A percentile compares a stretch with the other conserved stretches of the same genome.
phyloP scores from a whole-genome alignment of 1,140 invertebrate species.

The Phocides pigmalion region DNA sequence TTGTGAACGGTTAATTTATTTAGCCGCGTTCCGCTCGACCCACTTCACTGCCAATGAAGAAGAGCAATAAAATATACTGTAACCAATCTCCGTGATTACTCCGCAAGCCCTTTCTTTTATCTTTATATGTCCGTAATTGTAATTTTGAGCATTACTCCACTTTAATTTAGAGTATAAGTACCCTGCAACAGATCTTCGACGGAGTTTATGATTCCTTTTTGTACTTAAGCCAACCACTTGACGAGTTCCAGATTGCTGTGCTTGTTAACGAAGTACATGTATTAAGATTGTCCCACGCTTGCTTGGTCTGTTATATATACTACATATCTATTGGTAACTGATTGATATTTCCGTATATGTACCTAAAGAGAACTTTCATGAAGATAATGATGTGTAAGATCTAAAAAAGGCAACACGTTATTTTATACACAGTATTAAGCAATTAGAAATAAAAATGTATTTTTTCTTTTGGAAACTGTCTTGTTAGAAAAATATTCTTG shows the following conservation, averaged over 20 bases:
- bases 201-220: constrained; percentile 5
- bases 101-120: constrained; percentile 37
- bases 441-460: too few relatives aligned
- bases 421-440: too few relatives aligned
- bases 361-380: too few relatives aligned
- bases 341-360: too few relatives aligned
- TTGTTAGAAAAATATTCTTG: too few relatives aligned
- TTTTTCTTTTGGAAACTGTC: too few relatives aligned
- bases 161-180: constrained; percentile 13
- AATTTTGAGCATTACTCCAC: constrained; percentile 15
- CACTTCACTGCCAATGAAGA: constrained; percentile 71
- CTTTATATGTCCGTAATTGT: constrained; percentile 37
- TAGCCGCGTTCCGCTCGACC: constrained; percentile 69
- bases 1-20: constrained; percentile 66
- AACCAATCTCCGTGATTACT: constrained; percentile 56
- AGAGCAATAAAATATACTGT: constrained; percentile 64
- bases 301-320: neutral
- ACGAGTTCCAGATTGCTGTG: constrained; percentile 17
- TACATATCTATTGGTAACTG: too few relatives aligned
- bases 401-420: too few relatives aligned
- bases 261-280: neutral
- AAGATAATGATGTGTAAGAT: too few relatives aligned
- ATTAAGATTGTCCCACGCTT: neutral
- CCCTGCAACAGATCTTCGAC: neutral
- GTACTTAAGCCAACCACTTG: constrained; percentile 15